Conservation (phyloP, 2,888 invertebrate species). For the Myopa testacea region DNA sequence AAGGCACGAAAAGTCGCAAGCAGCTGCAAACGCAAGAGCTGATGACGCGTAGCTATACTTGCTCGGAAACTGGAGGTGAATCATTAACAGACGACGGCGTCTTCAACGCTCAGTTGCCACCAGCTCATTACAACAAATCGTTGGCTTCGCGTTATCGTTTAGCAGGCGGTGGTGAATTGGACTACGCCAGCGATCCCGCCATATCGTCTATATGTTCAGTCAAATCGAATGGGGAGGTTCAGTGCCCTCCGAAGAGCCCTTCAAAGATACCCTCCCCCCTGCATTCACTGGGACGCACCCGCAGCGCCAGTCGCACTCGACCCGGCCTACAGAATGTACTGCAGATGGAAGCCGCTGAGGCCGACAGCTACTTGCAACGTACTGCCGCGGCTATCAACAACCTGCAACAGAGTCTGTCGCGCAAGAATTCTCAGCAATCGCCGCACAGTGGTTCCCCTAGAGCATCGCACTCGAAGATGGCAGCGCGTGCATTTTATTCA, state of each 20-base stretch:
- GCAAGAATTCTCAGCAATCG: constrained; percentile 66
- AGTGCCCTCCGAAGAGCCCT: constrained; percentile 70
- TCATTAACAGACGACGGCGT: constrained; percentile 63
- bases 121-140: constrained; percentile 53
- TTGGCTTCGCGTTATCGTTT: constrained; percentile 63
- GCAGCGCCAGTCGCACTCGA: constrained; percentile 68
- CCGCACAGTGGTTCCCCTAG: constrained; percentile 56
- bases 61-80: constrained; percentile 59
- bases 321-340: constrained; percentile 58
- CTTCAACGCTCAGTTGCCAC: constrained; percentile 54
- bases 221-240: constrained; percentile 38
- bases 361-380: constrained; percentile 72
- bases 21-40: constrained; percentile 51
- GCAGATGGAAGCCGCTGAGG: constrained; percentile 47
- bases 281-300: constrained; percentile 72
- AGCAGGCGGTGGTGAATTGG: constrained; percentile 61
- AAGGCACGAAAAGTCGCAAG: constrained; percentile 45
- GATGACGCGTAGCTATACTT: constrained; percentile 68
- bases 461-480: constrained; percentile 49
- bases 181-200: constrained; percentile 66
- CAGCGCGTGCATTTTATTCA: constrained; percentile 51
- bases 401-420: constrained; percentile 62
- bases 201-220: constrained; percentile 50
- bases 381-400: constrained; percentile 68
- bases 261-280: constrained; percentile 85